These are phyloP conservation scores for Torymus auratus DNA, from an alignment of 2,888 invertebrate species.

Conservation along the genomic window DNA sequence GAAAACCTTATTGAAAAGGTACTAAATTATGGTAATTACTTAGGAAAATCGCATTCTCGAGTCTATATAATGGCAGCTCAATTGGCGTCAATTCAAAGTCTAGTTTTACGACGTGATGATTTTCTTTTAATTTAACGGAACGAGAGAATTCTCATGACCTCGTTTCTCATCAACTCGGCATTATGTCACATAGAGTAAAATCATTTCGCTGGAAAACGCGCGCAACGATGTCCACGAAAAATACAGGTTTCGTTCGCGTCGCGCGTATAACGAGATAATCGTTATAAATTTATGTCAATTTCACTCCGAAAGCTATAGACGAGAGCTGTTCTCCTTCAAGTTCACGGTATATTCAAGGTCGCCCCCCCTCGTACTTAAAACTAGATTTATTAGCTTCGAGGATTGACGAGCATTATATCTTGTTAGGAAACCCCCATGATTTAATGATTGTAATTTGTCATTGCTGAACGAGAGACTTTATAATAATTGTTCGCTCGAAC, in stretches of 20 bases:
- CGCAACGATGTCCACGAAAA: background rate
- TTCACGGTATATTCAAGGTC: conserved; percentile 4
- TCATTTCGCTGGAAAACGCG: background rate
- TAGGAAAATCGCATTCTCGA: too few species aligned
- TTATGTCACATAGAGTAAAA: background rate
- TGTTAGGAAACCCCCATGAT: background rate
- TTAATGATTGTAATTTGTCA: conserved; percentile 17
- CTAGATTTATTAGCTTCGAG: conserved; percentile 27
- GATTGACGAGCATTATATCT: conserved; percentile 19
- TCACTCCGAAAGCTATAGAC: conserved; percentile 16
- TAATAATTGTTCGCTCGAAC: background rate
- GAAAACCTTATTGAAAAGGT: too few species aligned
- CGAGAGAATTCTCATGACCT: conserved; percentile 8
- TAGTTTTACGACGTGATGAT: too few species aligned
- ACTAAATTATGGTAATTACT: too few species aligned
- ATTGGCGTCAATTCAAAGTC: too few species aligned
- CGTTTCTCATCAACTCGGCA: background rate
- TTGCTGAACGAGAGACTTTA: background rate
- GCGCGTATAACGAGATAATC: conserved; percentile 5
- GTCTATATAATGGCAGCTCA: too few species aligned
- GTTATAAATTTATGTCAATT: conserved; percentile 12
- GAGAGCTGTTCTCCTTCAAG: background rate
- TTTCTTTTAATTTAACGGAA: background rate
- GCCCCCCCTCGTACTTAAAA: background rate
- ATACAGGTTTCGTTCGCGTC: background rate